Base-by-base conservation (phyloP, 2,888 invertebrate species). In the Eurytoma adleriae region DNA sequence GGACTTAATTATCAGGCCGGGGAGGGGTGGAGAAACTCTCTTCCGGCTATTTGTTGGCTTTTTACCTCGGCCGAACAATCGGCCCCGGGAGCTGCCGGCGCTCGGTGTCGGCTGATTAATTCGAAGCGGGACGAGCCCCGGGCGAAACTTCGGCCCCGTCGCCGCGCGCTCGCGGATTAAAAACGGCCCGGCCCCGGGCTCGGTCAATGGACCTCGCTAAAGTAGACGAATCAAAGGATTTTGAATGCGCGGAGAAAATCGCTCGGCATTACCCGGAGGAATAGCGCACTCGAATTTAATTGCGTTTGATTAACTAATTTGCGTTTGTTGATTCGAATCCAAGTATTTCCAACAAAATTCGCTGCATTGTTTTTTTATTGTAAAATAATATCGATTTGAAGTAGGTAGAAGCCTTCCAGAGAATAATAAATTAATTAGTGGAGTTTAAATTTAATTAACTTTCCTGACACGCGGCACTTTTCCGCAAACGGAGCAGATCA, bases 1-100 rank as follows among this genome's bases (percentile, higher is more conserved):
- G 87, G 86, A 88, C 89, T 89, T 90, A 89, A 90, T 90, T 90
- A 90, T 90, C 88, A 87, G n/a, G n/a, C n/a, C n/a, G n/a, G n/a
- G n/a, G n/a, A n/a, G n/a, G 86, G 69, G 73, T 2, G 30, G 30
- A 30, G 83, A 85, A 87, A 87, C 84, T 85, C 83, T 86, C 85
- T 85, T 85, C 88, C 87, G 86, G 86, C 90, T 89, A 90, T 90
- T 90, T 90, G 89, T 90, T 88, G 88, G 87, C 87, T 89, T 90
- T 89, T 89, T 88, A 87, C 88, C 88, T 62, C 12, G 13, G 54
- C 14, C 0, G 12, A 18, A 13, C 24, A 0, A 16, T 7, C 13
- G 4, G 48, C 59, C 18, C 83, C 86, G 78, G 83, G 81, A 89
- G 89, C 88, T 89, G 88, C 89, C 87, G 89, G 81, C 81, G 70